phyloP scores from a whole-genome alignment of 1,140 invertebrate species.

The Trichoplusia ni region DNA sequence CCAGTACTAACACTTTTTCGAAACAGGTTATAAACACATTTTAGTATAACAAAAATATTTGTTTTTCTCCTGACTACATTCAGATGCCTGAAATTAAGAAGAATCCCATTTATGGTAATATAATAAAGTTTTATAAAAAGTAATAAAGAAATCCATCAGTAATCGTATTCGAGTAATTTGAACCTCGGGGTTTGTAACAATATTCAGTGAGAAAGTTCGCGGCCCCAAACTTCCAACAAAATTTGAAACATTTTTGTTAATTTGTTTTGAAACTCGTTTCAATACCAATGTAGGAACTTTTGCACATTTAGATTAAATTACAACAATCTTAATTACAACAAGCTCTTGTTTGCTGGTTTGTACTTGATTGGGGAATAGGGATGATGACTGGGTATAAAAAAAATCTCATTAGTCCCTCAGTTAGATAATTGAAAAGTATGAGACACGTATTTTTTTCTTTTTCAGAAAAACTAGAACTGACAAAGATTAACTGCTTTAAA shows the following conservation, averaged over 20 bases:
- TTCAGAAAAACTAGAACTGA: no score
- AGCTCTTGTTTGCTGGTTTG: neutral
- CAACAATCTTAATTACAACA: neutral
- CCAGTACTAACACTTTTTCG: no score
- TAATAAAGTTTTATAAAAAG: conserved; percentile 5
- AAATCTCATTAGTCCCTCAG: neutral
- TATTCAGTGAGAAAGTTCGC: conserved; percentile 20
- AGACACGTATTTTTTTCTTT: no score
- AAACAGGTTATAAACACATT: no score
- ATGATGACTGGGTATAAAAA: neutral
- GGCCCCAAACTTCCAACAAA: conserved; percentile 15
- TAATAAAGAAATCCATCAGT: conserved; percentile 13
- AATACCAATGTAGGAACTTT: conserved; percentile 10
- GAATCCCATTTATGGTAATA: no score
- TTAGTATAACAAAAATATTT: no score
- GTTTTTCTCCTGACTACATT: no score
- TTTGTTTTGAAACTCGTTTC: conserved; percentile 19
- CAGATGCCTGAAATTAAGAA: no score
- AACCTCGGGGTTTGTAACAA: conserved; percentile 27
- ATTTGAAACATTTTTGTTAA: conserved; percentile 23
- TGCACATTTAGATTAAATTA: conserved; percentile 3
- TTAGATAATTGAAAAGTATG: no score
- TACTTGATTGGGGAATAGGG: no score
- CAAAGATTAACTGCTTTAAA: no score
- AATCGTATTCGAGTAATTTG: conserved; percentile 28